Percentiles rank a stretch among this genome's conserved stretches.
These are phyloP conservation scores for Oopsacas minuta DNA, from an alignment of 37 sponge, comb jelly and placozoan genomes.

Conservation along the genomic window DNA sequence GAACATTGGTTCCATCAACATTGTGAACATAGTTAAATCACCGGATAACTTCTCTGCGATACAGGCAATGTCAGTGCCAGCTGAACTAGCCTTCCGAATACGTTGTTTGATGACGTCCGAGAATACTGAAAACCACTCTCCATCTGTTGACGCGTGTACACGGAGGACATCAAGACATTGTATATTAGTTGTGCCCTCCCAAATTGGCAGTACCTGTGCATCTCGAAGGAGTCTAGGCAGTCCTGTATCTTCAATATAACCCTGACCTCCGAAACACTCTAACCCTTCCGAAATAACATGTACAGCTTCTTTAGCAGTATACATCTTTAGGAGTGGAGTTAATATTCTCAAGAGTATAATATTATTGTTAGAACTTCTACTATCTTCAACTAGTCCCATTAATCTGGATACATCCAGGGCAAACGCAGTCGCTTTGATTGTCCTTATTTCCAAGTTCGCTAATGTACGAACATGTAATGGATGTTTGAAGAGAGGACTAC, in stretches of 20 bases:
- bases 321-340: slow-evolving; percentile 66
- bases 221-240: slow-evolving; percentile 72
- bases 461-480: slow-evolving; percentile 73
- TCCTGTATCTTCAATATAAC: slow-evolving; percentile 94
- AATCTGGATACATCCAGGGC: slow-evolving; percentile 43
- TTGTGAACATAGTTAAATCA: not conserved
- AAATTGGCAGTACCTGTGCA: slow-evolving; percentile 87
- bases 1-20: not conserved
- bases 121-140: slow-evolving; percentile 18
- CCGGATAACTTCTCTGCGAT: not conserved
- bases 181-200: slow-evolving; percentile 95
- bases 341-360: slow-evolving; percentile 42
- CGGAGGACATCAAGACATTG: slow-evolving; percentile 69
- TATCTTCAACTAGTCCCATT: slow-evolving; percentile 45
- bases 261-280: slow-evolving; percentile 91
- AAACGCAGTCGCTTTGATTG: not conserved
- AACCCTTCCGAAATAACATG: slow-evolving; percentile 60
- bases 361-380: slow-evolving; percentile 24
- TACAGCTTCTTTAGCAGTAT: slow-evolving; percentile 85
- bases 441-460: slow-evolving; percentile 57
- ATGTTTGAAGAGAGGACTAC: slow-evolving; percentile 36
- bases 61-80: not conserved
- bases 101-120: slow-evolving; percentile 16
- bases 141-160: slow-evolving; percentile 34
- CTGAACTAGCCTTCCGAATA: not conserved